A percentile compares a stretch with the other conserved stretches of the same genome.
phyloP scores from a whole-genome alignment of 1,140 invertebrate genomes.

The Cecropterus lyciades region DNA sequence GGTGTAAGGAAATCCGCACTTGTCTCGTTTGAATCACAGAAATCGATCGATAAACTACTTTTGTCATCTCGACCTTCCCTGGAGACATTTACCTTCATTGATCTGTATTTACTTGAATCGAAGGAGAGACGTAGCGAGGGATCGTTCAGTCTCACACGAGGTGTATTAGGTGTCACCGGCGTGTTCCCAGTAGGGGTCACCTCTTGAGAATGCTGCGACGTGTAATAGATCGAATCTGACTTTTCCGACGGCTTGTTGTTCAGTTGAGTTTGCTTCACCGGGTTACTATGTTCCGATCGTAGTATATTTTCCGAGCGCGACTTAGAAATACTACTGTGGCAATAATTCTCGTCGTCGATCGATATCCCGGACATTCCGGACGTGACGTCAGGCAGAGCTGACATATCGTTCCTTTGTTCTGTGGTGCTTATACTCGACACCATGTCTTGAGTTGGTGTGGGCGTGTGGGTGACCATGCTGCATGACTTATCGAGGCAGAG shows the following conservation, averaged over 20 bases:
- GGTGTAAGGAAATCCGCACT: slow-evolving; percentile 82
- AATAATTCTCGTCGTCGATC: slow-evolving; percentile 79
- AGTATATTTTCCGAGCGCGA: slow-evolving; percentile 81
- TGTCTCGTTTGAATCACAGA: slow-evolving; percentile 82
- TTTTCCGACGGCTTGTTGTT: slow-evolving; percentile 62
- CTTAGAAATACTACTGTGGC: slow-evolving; percentile 78
- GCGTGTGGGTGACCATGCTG: slow-evolving; percentile 77
- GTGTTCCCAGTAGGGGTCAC: slow-evolving; percentile 69
- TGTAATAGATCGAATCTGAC: slow-evolving; percentile 81
- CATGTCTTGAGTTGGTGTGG: slow-evolving; percentile 82
- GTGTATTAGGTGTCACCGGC: slow-evolving; percentile 43
- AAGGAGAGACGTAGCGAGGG: slow-evolving; percentile 73
- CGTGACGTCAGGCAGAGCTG: slow-evolving; percentile 75
- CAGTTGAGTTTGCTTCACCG: slow-evolving; percentile 55
- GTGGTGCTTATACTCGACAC: slow-evolving; percentile 82
- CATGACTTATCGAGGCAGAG: slow-evolving; percentile 79
- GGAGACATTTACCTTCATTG: slow-evolving; percentile 55
- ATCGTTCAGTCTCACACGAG: slow-evolving; percentile 66
- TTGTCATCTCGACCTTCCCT: slow-evolving; percentile 64
- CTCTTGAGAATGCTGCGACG: slow-evolving; percentile 76
- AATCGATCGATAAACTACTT: slow-evolving; percentile 77
- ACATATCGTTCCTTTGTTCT: slow-evolving; percentile 77
- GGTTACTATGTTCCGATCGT: slow-evolving; percentile 73
- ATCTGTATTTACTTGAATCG: slow-evolving; percentile 72
- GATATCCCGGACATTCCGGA: slow-evolving; percentile 81